phyloP scores from a whole-genome alignment of 2,113 vertebrate species.

The Cisticola juncidis region DNA sequence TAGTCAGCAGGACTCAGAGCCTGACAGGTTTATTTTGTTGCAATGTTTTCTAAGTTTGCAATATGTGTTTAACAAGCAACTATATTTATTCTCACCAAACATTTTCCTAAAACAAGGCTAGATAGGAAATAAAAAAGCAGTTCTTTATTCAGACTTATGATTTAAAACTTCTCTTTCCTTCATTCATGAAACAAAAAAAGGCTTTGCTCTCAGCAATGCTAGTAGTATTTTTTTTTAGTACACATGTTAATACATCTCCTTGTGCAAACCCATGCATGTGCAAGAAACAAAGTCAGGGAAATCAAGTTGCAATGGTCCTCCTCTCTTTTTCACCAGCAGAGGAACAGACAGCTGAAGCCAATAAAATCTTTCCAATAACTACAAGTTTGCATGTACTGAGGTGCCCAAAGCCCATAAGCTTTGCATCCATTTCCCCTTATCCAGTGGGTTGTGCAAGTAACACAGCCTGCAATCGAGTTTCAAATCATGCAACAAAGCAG shows the following conservation, averaged over 20 bases:
- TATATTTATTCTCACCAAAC: neutral
- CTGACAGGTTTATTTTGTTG: neutral
- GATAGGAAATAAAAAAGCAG: neutral
- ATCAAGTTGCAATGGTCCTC: neutral
- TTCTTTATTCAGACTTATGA: neutral
- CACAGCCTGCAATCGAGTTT: neutral
- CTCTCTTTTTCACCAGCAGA: neutral
- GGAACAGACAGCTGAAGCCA: neutral
- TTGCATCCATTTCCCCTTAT: neutral
- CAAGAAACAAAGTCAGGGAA: neutral
- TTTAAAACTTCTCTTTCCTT: neutral
- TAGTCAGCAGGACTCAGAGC: neutral
- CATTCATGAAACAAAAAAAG: neutral
- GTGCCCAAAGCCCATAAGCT: neutral
- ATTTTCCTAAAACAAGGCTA: neutral
- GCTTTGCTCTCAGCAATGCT: neutral
- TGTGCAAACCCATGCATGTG: neutral
- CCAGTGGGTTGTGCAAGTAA: neutral
- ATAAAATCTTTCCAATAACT: neutral
- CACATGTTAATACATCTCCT: neutral
- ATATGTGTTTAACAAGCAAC: neutral
- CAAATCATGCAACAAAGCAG: neutral
- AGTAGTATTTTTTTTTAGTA: neutral
- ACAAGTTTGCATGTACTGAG: neutral
- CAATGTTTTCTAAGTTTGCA: neutral